A percentile compares a stretch with the other conserved stretches of the same genome.
Evolutionary conservation across 2,797 vertebrate genomes (phyloP).

Genomic region (Tragopan temminckii): DNA sequence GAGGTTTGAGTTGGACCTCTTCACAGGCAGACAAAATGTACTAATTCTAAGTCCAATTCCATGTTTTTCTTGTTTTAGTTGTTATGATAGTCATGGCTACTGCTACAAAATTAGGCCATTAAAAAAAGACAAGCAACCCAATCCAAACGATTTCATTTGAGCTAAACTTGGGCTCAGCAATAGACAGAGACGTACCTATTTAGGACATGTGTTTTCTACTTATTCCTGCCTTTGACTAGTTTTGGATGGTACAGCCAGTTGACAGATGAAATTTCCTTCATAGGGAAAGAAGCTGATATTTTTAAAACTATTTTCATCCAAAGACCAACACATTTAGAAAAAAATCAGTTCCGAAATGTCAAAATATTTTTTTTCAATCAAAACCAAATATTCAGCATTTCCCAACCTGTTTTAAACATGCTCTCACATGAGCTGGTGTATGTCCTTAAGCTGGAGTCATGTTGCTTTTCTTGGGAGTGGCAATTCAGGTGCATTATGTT

Average conservation of each 20-base stretch:
- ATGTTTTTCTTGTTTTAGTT: slow-evolving; percentile 65
- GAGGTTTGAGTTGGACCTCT: slow-evolving; percentile 46
- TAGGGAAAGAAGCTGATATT: slow-evolving; percentile 56
- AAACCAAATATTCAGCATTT: slow-evolving; percentile 39
- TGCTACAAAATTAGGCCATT: slow-evolving; percentile 59
- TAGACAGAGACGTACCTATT: slow-evolving; percentile 50
- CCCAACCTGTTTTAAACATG: background rate
- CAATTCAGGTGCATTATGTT: background rate
- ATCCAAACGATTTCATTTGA: slow-evolving; percentile 47
- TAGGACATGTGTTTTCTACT: slow-evolving; percentile 58
- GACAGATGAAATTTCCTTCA: slow-evolving; percentile 60
- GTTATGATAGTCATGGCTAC: slow-evolving; percentile 69
- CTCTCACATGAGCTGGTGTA: background rate
- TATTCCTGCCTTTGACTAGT: slow-evolving; percentile 52
- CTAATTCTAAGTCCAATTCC: slow-evolving; percentile 37
- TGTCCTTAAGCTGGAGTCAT: background rate
- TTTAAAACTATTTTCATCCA: slow-evolving; percentile 68
- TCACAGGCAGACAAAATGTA: slow-evolving; percentile 36
- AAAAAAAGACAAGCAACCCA: slow-evolving; percentile 34
- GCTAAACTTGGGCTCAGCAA: slow-evolving; percentile 30
- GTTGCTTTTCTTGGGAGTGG: background rate
- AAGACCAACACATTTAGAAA: slow-evolving; percentile 48
- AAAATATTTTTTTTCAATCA: slow-evolving; percentile 42
- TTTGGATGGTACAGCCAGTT: slow-evolving; percentile 61
- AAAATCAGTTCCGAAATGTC: slow-evolving; percentile 49